Evolutionary conservation across 2,797 vertebrate genomes (phyloP).

Genomic region (Mergus octosetaceus): DNA sequence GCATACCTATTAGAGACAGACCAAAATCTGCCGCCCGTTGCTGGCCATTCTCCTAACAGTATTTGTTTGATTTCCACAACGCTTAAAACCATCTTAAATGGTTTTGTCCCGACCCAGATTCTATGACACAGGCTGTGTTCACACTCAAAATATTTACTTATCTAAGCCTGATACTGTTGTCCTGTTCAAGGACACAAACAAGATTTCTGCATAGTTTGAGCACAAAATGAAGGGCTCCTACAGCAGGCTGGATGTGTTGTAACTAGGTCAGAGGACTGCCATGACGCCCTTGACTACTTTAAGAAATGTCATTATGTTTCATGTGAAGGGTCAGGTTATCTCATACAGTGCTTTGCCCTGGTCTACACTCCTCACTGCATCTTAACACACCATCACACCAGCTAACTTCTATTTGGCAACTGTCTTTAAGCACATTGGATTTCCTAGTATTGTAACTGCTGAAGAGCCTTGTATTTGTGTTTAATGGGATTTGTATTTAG

Average conservation of each 20-base stretch:
- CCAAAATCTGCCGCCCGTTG: neutral
- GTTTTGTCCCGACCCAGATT: neutral
- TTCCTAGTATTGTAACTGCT: neutral
- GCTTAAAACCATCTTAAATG: neutral
- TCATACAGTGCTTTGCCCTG: neutral
- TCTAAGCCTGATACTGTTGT: neutral
- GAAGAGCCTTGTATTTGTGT: neutral
- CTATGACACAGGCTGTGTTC: neutral
- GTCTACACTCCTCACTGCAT: neutral
- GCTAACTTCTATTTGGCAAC: neutral
- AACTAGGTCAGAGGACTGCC: neutral
- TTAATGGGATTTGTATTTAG: neutral
- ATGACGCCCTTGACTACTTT: neutral
- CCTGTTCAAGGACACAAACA: conserved; percentile 20
- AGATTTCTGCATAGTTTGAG: neutral
- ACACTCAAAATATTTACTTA: neutral
- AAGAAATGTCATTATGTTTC: neutral
- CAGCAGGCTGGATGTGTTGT: neutral
- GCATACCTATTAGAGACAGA: conserved; percentile 46
- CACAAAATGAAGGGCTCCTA: neutral
- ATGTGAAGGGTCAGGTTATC: neutral
- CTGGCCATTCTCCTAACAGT: neutral
- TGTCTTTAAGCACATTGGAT: neutral
- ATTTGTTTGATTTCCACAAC: neutral
- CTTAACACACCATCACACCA: neutral